Base-by-base conservation (phyloP, 2,113 vertebrate species). In the Alces alces region DNA sequence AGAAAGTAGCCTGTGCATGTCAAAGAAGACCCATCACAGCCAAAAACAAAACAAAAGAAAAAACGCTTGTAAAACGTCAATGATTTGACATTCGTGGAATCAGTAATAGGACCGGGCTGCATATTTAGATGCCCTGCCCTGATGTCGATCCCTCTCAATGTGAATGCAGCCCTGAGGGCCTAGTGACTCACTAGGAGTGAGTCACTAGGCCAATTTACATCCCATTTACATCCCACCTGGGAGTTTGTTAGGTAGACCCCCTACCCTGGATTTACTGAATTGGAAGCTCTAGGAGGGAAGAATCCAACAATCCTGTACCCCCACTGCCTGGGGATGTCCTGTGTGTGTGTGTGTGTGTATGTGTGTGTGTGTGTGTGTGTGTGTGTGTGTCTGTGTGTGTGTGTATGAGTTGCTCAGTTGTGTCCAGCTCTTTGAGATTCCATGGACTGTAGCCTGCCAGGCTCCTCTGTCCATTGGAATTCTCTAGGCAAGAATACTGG, bases 121-220 rank as follows among this genome's bases (percentile, higher is more conserved):
- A 1, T 55, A 3, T 33, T 55, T 70, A 9, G 21, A 23, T 4
- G 11, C n/a, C 3, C 0, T 33, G 30, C 21, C 33, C 55, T 36
- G 30, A 0, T 21, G 1, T 23, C 4, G 1, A 6, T 45, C 16
- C 28, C 17, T 13, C 10, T 15, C 27, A 15, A 2, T 54, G 27
- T 13, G 27, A 57, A 27, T 55, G 73, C 23, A 45, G 43, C 39
- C 1, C 13, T 23, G 36, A 36, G 28, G 36, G 21, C 13, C 23
- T 9, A 6, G 17, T 1, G 33, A 39, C 23, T 50, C 27, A n/a
- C n/a, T n/a, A n/a, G n/a, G n/a, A n/a, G n/a, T n/a, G n/a, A n/a
- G n/a, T n/a, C n/a, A n/a, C n/a, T n/a, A n/a, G n/a, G n/a, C n/a
- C n/a, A n/a, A n/a, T n/a, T n/a, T n/a, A n/a, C n/a, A n/a, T n/a